A percentile compares a stretch with the other conserved stretches of the same genome.
Conservation (phyloP, 1,140 invertebrate species). For the Geopemphigus sp. region DNA sequence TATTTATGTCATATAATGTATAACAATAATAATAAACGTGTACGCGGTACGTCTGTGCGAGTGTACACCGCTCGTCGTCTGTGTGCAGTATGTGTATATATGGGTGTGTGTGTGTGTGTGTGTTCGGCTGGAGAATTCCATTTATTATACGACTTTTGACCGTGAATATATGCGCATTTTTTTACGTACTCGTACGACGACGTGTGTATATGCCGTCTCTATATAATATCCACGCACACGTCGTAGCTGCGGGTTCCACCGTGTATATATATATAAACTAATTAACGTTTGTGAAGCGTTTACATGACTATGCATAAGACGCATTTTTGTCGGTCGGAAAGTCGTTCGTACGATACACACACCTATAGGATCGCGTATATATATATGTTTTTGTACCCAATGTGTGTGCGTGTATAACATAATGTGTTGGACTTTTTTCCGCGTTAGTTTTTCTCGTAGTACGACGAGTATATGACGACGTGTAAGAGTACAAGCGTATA, state of each 20-base stretch:
- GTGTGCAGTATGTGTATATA: not conserved
- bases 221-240: not conserved
- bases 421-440: too few relatives aligned
- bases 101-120: too few relatives aligned
- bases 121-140: not conserved
- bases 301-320: slow-evolving; percentile 24
- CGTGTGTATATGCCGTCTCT: not conserved
- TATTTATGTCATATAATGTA: slow-evolving; percentile 23
- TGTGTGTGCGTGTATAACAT: too few relatives aligned
- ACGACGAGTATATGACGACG: too few relatives aligned
- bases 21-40: slow-evolving; percentile 29
- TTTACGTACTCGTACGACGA: not conserved
- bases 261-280: not conserved
- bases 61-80: not conserved
- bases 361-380: not conserved
- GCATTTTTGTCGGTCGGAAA: not conserved
- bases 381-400: not conserved
- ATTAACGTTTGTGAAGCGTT: slow-evolving; percentile 28
- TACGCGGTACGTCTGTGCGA: not conserved
- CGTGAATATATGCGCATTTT: not conserved
- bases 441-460: too few relatives aligned
- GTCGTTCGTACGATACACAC: not conserved
- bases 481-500: too few relatives aligned
- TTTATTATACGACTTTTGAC: slow-evolving; percentile 12
- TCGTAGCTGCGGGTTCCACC: not conserved